phyloP scores from a whole-genome alignment of 2,113 vertebrate genomes.

The Camelus bactrianus region DNA sequence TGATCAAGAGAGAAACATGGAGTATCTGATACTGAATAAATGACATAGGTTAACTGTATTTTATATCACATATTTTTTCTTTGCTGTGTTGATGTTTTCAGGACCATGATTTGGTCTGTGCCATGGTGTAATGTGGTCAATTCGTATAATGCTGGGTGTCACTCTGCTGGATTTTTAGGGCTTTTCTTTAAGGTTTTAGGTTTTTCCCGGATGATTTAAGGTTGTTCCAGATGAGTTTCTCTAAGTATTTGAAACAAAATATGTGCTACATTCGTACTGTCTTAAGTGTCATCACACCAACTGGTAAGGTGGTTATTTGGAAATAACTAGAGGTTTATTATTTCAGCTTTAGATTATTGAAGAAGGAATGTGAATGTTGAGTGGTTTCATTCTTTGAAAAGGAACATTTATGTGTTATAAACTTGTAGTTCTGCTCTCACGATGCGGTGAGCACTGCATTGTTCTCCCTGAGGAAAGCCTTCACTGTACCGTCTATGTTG shows the following conservation, averaged over 20 bases:
- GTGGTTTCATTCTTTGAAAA: slow-evolving; percentile 56
- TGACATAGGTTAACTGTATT: not conserved
- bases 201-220: not conserved
- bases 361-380: slow-evolving; percentile 37
- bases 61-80: not conserved
- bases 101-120: not conserved
- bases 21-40: not conserved
- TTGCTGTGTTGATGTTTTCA: not conserved
- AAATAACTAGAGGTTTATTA: slow-evolving; percentile 34
- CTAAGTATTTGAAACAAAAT: not conserved
- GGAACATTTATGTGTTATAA: slow-evolving; percentile 40
- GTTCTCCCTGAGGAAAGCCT: slow-evolving; percentile 24
- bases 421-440: slow-evolving; percentile 57
- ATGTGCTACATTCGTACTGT: not conserved
- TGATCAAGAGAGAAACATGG: not conserved
- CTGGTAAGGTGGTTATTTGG: not conserved
- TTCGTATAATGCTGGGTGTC: not conserved
- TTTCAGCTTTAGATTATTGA: slow-evolving; percentile 56
- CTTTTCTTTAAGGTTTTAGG: not conserved
- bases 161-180: not conserved
- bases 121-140: not conserved
- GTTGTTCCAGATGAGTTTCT: slow-evolving; percentile 5
- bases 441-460: not conserved
- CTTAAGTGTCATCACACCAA: not conserved
- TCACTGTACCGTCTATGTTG: slow-evolving; percentile 67